Evolutionary conservation across 2,888 invertebrate species (phyloP), one percentile per base, ranked within the genome.

Genomic region (Xiphydria camelus): DNA sequence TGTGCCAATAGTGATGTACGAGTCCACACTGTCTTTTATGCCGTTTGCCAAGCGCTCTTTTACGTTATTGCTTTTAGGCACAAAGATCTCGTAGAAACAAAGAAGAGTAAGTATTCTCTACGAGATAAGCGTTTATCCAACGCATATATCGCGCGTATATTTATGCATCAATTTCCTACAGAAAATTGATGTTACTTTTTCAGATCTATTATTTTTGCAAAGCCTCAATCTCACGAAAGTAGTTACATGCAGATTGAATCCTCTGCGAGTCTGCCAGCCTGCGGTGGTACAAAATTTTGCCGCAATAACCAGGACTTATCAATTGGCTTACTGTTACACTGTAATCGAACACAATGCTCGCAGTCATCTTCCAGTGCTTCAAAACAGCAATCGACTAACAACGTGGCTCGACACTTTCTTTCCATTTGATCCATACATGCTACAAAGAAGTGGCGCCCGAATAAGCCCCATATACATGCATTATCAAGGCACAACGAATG

Each of bases 51-150:
- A 75, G 87, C 92, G 0, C 79, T 96, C 32, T 96, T 98, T 78
- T 95, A 97, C 75, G 80, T 95, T 10, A 86, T 98, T 48, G 89
- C 91, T 0, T 96, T 95, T 72, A 85, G 94, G 48, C 89, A 93
- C 70, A 87, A 86, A 59, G 89, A 94, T 66, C 79, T 97, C 58
- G 85, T 92, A 31, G 81, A 80, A 44, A 83, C 80, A 59, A 85
- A 85, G 70, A 88, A 88, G 78, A 87, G 94, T 91, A 75, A 82
- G 82, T 80, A 46, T 36, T n/a, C n/a, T n/a, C n/a, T n/a, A n/a
- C n/a, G n/a, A n/a, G n/a, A n/a, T n/a, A n/a, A n/a, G n/a, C n/a
- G n/a, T 22, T 4, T 63, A 20, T 4, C 49, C 18, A 22, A 29
- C 19, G 32, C 7, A 7, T 29, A 7, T 40, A 26, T 41, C 41